Evolutionary conservation across 1,140 invertebrate genomes (phyloP).

Genomic region (Drosophila elegans): DNA sequence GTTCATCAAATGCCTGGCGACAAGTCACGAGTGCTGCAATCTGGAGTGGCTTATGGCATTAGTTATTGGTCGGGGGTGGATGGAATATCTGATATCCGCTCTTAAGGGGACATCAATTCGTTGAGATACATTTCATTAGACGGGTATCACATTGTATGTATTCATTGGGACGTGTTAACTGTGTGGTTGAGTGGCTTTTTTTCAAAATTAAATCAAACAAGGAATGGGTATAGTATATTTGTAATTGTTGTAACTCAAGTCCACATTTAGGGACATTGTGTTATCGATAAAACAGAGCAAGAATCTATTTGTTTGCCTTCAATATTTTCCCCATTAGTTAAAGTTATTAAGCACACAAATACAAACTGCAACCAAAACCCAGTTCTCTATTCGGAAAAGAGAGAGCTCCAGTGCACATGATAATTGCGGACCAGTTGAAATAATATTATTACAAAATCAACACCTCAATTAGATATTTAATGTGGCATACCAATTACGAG

Average conservation of each 20-base stretch:
- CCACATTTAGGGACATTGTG: no score
- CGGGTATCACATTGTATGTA: constrained; percentile 35
- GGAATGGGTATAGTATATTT: background rate
- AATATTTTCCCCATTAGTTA: no score
- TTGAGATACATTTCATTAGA: constrained; percentile 41
- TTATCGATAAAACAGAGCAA: no score
- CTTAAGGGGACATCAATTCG: constrained; percentile 32
- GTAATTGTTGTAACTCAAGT: no score
- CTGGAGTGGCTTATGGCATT: constrained; percentile 44
- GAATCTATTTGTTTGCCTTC: no score
- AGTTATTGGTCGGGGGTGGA: constrained; percentile 28
- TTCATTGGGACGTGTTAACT: constrained; percentile 26
- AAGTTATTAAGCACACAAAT: background rate
- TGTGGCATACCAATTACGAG: constrained; percentile 53
- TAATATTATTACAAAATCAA: constrained; percentile 45
- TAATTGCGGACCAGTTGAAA: constrained; percentile 53
- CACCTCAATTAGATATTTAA: constrained; percentile 63
- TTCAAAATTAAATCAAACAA: background rate
- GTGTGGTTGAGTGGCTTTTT: background rate
- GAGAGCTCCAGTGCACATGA: constrained; percentile 46
- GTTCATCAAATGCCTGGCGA: constrained; percentile 69
- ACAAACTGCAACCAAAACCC: constrained; percentile 1
- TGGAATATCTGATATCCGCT: background rate
- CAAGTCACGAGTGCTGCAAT: constrained; percentile 42
- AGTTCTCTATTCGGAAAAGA: constrained; percentile 3